These are phyloP conservation scores for Aphidius colemani DNA, from an alignment of 2,888 invertebrate species.

Conservation along the genomic window DNA sequence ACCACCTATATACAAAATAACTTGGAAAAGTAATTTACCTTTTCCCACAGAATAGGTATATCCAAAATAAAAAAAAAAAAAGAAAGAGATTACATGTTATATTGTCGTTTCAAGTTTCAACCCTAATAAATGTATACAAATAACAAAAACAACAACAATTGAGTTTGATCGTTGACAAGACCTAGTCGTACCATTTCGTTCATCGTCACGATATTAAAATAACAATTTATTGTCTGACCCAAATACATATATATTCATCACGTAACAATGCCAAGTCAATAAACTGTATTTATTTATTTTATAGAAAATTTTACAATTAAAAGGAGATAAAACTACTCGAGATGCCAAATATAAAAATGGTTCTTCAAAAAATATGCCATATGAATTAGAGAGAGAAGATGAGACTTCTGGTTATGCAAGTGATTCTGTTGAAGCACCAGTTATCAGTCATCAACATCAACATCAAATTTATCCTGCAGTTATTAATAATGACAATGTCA, in stretches of 20 bases:
- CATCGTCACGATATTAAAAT: slow-evolving; percentile 14
- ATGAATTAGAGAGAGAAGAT: slow-evolving; percentile 48
- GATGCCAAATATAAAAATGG: slow-evolving; percentile 49
- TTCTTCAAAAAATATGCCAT: slow-evolving; percentile 30
- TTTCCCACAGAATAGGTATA: no score
- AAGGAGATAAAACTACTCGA: slow-evolving; percentile 44
- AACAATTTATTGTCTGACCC: slow-evolving; percentile 18
- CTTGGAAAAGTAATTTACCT: no score
- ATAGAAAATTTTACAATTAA: slow-evolving; percentile 38
- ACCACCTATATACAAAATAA: no score
- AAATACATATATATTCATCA: slow-evolving; percentile 12
- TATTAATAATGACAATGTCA: slow-evolving; percentile 29
- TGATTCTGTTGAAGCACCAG: slow-evolving; percentile 65
- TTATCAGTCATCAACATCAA: slow-evolving; percentile 58
- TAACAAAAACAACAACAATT: neutral
- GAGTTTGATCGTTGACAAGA: neutral
- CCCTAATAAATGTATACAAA: slow-evolving; percentile 4
- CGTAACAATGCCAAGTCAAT: neutral
- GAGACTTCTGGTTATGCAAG: slow-evolving; percentile 86
- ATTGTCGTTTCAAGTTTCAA: neutral
- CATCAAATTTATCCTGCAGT: slow-evolving; percentile 11
- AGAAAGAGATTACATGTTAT: slow-evolving; percentile 18
- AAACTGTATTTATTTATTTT: neutral
- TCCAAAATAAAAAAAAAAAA: neutral
- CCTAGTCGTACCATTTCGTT: slow-evolving; percentile 25